phyloP scores from a whole-genome alignment of 1,140 invertebrate species.

The Zaprionus ghesquierei region DNA sequence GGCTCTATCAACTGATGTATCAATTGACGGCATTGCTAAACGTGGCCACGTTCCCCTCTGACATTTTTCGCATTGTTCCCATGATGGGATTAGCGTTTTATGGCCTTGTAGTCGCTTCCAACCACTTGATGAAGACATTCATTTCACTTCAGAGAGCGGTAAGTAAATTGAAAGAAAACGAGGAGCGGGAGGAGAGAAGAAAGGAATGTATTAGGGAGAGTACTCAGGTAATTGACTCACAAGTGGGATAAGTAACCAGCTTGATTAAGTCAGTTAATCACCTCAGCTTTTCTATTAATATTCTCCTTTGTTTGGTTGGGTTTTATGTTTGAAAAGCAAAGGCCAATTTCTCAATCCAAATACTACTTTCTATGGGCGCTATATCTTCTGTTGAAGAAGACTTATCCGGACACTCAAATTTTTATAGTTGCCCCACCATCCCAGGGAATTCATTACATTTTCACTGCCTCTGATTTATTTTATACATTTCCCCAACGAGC shows the following conservation, averaged over 20 bases:
- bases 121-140: slow-evolving; percentile 74
- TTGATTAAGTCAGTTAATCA: too few species aligned
- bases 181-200: neutral
- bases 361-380: too few species aligned
- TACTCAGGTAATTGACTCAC: neutral
- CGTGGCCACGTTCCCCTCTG: slow-evolving; percentile 16
- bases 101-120: slow-evolving; percentile 67
- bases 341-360: too few species aligned
- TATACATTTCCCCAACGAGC: slow-evolving; percentile 74
- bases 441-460: neutral
- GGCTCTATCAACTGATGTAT: slow-evolving; percentile 69
- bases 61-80: slow-evolving; percentile 64
- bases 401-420: too few species aligned
- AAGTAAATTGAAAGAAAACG: neutral
- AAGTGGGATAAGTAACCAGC: neutral
- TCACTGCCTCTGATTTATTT: slow-evolving; percentile 60
- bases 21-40: slow-evolving; percentile 71
- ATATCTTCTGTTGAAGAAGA: too few species aligned
- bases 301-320: too few species aligned
- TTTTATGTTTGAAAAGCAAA: too few species aligned
- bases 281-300: too few species aligned
- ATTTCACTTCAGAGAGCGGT: neutral
- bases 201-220: neutral
- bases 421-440: neutral
- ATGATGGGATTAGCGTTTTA: slow-evolving; percentile 81